These are phyloP conservation scores for Porphyrio hochstetteri DNA, from an alignment of 2,113 vertebrate genomes.

Conservation along the genomic window DNA sequence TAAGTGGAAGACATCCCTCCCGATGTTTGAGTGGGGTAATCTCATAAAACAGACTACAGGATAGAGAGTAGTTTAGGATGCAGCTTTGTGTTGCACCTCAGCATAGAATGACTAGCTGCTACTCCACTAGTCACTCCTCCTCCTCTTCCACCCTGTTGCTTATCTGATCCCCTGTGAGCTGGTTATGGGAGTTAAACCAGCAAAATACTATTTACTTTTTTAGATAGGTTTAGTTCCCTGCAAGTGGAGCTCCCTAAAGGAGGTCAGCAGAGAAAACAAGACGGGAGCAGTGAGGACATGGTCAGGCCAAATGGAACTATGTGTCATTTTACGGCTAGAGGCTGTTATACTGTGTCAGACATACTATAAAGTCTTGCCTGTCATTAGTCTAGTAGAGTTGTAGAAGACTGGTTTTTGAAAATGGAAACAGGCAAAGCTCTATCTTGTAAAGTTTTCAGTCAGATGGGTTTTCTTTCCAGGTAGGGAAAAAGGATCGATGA, in stretches of 20 bases:
- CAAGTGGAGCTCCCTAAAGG: background rate
- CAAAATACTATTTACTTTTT: background rate
- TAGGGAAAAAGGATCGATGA: background rate
- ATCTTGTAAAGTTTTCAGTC: background rate
- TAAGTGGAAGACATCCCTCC: background rate
- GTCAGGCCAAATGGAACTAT: background rate
- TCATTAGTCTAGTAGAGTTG: background rate
- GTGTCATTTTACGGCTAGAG: background rate
- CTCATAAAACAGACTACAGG: background rate
- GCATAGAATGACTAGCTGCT: background rate
- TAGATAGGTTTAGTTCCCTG: background rate
- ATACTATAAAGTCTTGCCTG: background rate
- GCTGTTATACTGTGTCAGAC: background rate
- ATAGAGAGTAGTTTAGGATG: background rate
- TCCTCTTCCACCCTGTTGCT: background rate
- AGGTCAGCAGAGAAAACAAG: background rate
- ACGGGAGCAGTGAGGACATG: background rate
- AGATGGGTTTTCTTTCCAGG: background rate
- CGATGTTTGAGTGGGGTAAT: accelerated
- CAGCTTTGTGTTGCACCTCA: background rate
- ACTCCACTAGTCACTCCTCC: background rate
- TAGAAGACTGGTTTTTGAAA: background rate
- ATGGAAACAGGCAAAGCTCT: background rate
- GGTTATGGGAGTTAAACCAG: background rate
- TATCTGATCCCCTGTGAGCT: background rate